phyloP scores from a whole-genome alignment of 2,113 vertebrate species.

The Microtus pennsylvanicus region DNA sequence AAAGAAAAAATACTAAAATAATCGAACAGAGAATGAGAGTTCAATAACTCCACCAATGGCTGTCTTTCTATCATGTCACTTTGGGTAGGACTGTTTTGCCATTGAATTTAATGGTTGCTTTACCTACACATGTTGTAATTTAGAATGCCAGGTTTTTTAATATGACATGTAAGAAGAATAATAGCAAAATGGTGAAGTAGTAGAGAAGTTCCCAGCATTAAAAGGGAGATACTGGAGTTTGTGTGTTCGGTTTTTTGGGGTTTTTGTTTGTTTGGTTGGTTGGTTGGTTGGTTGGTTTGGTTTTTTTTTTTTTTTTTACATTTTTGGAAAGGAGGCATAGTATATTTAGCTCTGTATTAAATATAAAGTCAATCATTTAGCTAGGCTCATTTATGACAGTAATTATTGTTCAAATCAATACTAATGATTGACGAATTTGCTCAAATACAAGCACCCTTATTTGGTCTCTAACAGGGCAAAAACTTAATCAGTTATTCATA shows the following conservation, averaged over 20 bases:
- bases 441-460: slow-evolving; percentile 5
- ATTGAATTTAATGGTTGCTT: slow-evolving; percentile 36
- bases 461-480: slow-evolving; percentile 5
- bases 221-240: slow-evolving; percentile 18
- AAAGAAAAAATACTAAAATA: slow-evolving; percentile 25
- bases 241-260: not conserved
- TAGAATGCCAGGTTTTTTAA: slow-evolving; percentile 33
- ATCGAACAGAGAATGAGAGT: slow-evolving; percentile 51
- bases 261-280: too few species aligned
- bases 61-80: slow-evolving; percentile 52
- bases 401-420: slow-evolving; percentile 48
- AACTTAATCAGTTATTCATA: not conserved
- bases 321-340: not conserved
- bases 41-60: slow-evolving; percentile 32
- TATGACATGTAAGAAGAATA: slow-evolving; percentile 12
- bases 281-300: too few species aligned
- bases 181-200: not conserved
- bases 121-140: slow-evolving; percentile 42
- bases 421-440: slow-evolving; percentile 21
- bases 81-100: slow-evolving; percentile 29
- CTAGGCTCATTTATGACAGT: slow-evolving; percentile 2
- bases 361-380: slow-evolving; percentile 44
- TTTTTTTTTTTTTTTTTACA: not conserved
- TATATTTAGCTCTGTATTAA: slow-evolving; percentile 25
- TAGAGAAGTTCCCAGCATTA: slow-evolving; percentile 31